These are phyloP conservation scores for Salvelinus fontinalis DNA, from an alignment of 2,113 vertebrate genomes.

Conservation along the genomic window DNA sequence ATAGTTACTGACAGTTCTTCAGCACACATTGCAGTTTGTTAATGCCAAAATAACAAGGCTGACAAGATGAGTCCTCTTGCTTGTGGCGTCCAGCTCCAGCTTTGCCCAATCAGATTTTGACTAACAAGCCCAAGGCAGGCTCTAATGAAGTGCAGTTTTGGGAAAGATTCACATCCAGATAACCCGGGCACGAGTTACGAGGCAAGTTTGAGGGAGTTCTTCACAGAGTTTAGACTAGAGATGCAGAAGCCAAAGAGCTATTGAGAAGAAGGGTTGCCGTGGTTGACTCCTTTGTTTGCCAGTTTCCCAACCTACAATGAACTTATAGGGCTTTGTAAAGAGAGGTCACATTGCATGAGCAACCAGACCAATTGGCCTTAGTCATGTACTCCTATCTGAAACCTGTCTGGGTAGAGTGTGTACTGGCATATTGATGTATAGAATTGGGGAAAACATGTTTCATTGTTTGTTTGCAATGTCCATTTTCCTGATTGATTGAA, in stretches of 20 bases:
- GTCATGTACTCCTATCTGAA: no score
- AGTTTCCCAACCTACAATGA: neutral
- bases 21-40: slow-evolving; percentile 24
- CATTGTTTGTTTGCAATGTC: no score
- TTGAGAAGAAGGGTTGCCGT: neutral
- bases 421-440: no score
- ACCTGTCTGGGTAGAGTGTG: no score
- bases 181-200: neutral
- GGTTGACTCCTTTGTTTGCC: neutral
- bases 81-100: neutral
- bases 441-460: no score
- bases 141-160: neutral
- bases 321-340: no score
- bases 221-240: neutral
- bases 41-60: neutral
- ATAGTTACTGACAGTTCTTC: neutral
- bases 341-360: no score
- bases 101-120: slow-evolving; percentile 21
- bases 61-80: neutral
- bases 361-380: no score
- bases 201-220: neutral
- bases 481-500: no score
- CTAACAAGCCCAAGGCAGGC: slow-evolving; percentile 8
- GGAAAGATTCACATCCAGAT: neutral
- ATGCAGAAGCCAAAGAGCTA: neutral